These are phyloP conservation scores for Pocota personata DNA, from an alignment of 2,888 invertebrate genomes.

Conservation along the genomic window DNA sequence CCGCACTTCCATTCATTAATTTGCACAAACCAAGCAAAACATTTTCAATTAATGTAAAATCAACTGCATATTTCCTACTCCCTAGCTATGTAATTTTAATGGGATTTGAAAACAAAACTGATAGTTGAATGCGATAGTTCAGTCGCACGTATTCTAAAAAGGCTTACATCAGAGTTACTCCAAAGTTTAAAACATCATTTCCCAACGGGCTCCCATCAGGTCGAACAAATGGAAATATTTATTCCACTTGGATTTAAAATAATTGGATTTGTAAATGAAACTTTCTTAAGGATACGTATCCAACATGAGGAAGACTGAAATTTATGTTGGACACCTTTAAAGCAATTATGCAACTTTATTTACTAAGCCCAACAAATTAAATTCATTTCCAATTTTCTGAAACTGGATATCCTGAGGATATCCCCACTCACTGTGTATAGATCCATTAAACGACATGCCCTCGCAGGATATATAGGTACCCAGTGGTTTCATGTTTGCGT, in stretches of 20 bases:
- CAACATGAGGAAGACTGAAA: background rate
- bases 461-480: background rate
- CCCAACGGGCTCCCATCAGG: background rate
- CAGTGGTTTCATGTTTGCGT: background rate
- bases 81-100: background rate
- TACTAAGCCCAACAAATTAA: background rate
- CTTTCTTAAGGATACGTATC: background rate
- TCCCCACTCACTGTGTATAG: background rate
- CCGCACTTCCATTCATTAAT: background rate
- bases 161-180: background rate
- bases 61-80: background rate
- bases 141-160: background rate
- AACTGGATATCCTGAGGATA: background rate
- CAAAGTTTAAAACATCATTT: background rate
- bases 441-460: background rate
- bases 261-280: constrained; percentile 2
- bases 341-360: background rate
- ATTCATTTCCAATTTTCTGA: background rate
- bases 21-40: background rate
- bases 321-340: background rate
- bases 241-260: background rate
- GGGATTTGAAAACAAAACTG: background rate
- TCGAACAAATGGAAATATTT: background rate
- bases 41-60: background rate
- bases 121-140: background rate